Conservation (phyloP, 2,797 vertebrate species). For the Tragelaphus oryx region DNA sequence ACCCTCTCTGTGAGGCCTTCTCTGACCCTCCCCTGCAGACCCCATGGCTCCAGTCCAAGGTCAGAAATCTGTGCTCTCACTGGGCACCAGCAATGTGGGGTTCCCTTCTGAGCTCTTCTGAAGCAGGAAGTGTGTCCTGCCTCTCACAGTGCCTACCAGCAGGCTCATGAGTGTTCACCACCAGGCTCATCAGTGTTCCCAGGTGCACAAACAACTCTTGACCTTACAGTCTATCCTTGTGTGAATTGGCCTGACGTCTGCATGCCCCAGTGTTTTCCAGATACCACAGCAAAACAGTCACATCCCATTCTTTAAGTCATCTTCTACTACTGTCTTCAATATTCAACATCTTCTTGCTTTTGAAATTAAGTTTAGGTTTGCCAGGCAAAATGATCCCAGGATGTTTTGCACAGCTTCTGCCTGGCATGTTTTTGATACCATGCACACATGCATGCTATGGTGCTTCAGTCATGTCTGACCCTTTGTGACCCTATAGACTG, state of each 20-base stretch:
- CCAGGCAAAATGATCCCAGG: not conserved
- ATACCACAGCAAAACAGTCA: not conserved
- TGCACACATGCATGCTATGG: rapidly evolving
- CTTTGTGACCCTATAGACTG: not conserved
- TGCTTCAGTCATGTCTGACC: not conserved
- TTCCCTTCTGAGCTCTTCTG: not conserved
- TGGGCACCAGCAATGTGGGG: rapidly evolving
- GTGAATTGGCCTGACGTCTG: rapidly evolving
- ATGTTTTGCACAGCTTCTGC: not conserved
- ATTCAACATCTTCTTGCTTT: not conserved
- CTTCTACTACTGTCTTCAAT: not conserved
- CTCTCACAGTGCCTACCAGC: not conserved
- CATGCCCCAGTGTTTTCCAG: not conserved
- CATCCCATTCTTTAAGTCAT: not conserved
- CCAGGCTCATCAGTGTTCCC: not conserved
- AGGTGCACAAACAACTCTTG: not conserved
- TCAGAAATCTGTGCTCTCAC: not conserved
- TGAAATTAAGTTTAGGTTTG: not conserved
- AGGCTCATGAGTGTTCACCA: not conserved
- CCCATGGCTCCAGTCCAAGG: not conserved
- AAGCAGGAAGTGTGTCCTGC: not conserved
- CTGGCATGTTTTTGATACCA: not conserved
- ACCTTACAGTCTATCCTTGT: not conserved
- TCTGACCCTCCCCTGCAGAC: not conserved
- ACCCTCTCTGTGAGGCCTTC: not conserved